phyloP scores from a whole-genome alignment of 2,888 invertebrate genomes.

The Cheilosia pagana region DNA sequence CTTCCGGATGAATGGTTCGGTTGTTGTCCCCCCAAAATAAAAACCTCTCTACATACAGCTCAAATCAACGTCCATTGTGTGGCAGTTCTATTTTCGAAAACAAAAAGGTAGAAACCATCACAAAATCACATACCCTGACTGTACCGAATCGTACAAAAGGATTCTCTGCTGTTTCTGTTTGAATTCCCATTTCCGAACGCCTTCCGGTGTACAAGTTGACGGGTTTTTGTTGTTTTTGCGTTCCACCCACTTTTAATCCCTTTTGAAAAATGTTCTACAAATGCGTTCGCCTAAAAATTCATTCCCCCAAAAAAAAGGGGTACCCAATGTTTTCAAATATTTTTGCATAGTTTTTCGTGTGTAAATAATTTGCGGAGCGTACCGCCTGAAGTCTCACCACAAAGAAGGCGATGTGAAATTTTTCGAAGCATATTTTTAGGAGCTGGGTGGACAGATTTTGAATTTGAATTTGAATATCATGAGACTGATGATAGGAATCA shows the following conservation, averaged over 20 bases:
- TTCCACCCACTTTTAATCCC: conserved; percentile 51
- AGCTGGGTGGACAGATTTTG: conserved; percentile 19
- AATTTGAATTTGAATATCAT: conserved; percentile 59
- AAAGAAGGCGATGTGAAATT: background rate
- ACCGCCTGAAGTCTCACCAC: conserved; percentile 28
- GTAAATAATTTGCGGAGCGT: conserved; percentile 58
- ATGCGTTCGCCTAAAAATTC: conserved; percentile 30
- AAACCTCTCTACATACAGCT: conserved; percentile 7
- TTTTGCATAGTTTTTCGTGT: conserved; percentile 73
- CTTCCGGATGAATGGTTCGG: conserved; percentile 62
- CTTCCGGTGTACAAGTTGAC: conserved; percentile 60
- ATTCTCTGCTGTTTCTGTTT: conserved; percentile 51
- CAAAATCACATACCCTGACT: conserved; percentile 61
- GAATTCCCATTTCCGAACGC: conserved; percentile 72
- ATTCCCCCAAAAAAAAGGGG: conserved; percentile 13
- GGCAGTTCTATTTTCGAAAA: background rate
- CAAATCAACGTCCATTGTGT: conserved; percentile 68
- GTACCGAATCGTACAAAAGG: conserved; percentile 5
- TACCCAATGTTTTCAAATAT: conserved; percentile 51
- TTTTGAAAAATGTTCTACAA: conserved; percentile 29
- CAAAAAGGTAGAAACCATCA: conserved; percentile 48
- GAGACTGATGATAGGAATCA: conserved; percentile 53
- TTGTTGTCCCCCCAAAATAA: conserved; percentile 19
- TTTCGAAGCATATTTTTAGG: conserved; percentile 62
- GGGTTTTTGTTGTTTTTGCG: conserved; percentile 21